Percentiles rank a stretch among this genome's conserved stretches.
phyloP scores from a whole-genome alignment of 2,797 vertebrate species.

The Orientallactaga sibirica region DNA sequence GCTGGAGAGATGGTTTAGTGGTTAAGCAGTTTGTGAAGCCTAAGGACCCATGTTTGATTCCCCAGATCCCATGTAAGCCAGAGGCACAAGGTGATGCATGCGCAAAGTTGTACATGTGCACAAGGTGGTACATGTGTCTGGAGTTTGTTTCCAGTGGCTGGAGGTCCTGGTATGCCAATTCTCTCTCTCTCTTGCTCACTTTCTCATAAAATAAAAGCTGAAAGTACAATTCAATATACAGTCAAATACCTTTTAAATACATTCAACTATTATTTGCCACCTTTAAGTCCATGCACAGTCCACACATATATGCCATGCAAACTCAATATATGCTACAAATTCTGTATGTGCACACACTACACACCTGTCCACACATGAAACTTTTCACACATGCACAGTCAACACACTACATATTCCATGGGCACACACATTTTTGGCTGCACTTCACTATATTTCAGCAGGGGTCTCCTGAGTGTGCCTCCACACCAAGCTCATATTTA shows the following conservation, averaged over 20 bases:
- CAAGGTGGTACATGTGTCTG: no score
- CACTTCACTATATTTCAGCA: background rate
- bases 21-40: no score
- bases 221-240: background rate
- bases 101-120: no score
- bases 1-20: no score
- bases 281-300: no score
- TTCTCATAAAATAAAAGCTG: background rate
- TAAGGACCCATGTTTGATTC: no score
- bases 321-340: background rate
- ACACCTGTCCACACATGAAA: background rate
- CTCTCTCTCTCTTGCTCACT: no score
- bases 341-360: background rate
- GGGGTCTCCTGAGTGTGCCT: background rate
- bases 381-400: background rate
- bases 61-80: no score
- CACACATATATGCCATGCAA: background rate
- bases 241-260: background rate
- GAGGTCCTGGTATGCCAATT: no score
- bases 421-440: background rate
- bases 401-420: background rate
- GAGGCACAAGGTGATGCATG: no score
- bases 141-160: no score
- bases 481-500: background rate
- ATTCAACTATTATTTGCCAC: background rate